Percentiles rank a stretch among this genome's conserved stretches.
These are phyloP conservation scores for Drosophila yakuba DNA, from an alignment of 1,140 invertebrate genomes.

Conservation along the genomic window DNA sequence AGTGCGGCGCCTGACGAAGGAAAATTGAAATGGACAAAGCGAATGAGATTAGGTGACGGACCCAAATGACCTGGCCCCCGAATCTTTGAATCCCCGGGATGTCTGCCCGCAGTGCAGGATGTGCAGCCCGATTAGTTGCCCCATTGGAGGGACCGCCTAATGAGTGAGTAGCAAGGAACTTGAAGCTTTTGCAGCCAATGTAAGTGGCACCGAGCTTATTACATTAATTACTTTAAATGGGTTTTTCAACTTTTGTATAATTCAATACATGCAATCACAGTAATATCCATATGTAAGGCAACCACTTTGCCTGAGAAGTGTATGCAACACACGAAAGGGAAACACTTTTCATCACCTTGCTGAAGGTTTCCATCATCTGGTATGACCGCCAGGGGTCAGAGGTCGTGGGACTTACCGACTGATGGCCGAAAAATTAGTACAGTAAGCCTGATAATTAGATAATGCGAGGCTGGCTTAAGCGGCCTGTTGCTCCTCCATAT, in stretches of 20 bases:
- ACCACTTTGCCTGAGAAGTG: too few relatives aligned
- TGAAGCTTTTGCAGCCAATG: too few relatives aligned
- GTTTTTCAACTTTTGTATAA: too few relatives aligned
- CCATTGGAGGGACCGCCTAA: background rate
- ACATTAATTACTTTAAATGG: too few relatives aligned
- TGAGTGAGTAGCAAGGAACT: too few relatives aligned
- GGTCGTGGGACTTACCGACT: conserved; percentile 20
- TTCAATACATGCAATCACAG: too few relatives aligned
- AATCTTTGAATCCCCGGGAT: background rate
- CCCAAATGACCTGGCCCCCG: background rate
- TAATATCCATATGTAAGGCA: too few relatives aligned
- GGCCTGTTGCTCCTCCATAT: conserved; percentile 26
- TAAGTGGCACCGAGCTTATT: too few relatives aligned
- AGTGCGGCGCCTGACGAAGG: conserved; percentile 2
- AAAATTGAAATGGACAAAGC: conserved; percentile 23
- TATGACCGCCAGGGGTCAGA: too few relatives aligned
- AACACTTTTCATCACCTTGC: background rate
- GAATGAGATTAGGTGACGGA: conserved; percentile 3
- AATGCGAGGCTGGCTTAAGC: conserved; percentile 69
- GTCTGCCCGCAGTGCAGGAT: too few relatives aligned
- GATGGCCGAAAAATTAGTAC: conserved; percentile 72
- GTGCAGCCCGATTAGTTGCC: background rate
- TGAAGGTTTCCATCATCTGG: background rate
- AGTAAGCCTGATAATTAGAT: conserved; percentile 82
- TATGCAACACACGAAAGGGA: too few relatives aligned